Base-by-base conservation (phyloP, 2,888 invertebrate species). In the Orchesella flavescens region DNA sequence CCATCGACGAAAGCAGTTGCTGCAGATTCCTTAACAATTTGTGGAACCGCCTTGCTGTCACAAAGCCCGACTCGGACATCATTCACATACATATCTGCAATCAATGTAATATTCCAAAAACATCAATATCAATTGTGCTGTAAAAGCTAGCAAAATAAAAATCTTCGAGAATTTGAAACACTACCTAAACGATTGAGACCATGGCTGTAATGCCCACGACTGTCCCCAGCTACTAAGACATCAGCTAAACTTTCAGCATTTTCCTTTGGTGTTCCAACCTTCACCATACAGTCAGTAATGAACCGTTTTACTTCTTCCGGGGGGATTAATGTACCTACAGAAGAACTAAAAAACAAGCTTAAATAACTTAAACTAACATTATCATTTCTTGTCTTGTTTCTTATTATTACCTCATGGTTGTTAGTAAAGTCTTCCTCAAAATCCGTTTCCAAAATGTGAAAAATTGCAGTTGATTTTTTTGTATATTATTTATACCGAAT, bases 151-250 rank as follows among this genome's bases (percentile, higher is more conserved):
- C 65, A n/a, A n/a, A n/a, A n/a, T 90, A n/a, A n/a, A n/a, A n/a
- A n/a, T n/a, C n/a, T n/a, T n/a, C n/a, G n/a, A n/a, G n/a, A n/a
- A n/a, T n/a, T n/a, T n/a, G n/a, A n/a, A n/a, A n/a, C n/a, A n/a
- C n/a, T n/a, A 94, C 94, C 94, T 84, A 95, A 90, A 89, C 96
- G 92, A 89, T 96, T 96, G 89, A 97, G 93, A 13, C 97, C 97
- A 90, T 97, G 96, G 89, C 96, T 96, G 88, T 94, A 95, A 89
- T 96, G 96, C 0, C 96, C 96, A 66, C 95, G 91, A 88, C 93
- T 92, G 89, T 97, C 96, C 0, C 96, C 96, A 43, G 92, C 93
- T 69, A 94, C 91, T 69, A 96, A 90, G 71, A 95, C 92, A 88
- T 94, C 93, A 0, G 94, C 94, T 87, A 95, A 91, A 1, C 91